These are phyloP conservation scores for Seira sanloemensis DNA, from an alignment of 2,888 invertebrate species.

Conservation along the genomic window DNA sequence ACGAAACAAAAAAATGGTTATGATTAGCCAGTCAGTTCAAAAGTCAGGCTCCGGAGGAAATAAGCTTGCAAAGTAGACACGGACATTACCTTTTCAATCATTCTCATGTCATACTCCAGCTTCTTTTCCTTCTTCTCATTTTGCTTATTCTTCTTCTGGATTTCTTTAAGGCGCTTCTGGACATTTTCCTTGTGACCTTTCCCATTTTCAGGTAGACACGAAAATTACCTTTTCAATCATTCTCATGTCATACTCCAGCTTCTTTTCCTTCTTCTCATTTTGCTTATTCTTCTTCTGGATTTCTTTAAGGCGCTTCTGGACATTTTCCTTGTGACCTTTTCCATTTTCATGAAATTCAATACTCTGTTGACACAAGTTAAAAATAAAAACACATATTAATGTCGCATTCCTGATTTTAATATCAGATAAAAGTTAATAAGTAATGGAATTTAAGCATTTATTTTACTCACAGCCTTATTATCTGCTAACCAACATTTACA, in stretches of 20 bases:
- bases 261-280: conserved; percentile 85
- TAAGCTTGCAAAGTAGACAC: conserved; percentile 57
- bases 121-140: conserved; percentile 87
- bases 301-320: conserved; percentile 88
- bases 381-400: conserved; percentile 30
- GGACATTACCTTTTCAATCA: conserved; percentile 90
- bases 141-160: conserved; percentile 88
- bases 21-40: no score
- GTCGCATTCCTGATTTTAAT: background rate
- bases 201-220: no score
- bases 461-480: conserved; percentile 85
- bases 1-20: conserved; percentile 64
- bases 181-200: conserved; percentile 95
- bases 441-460: conserved; percentile 67
- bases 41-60: no score
- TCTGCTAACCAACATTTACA: conserved; percentile 99
- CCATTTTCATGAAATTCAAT: conserved; percentile 96
- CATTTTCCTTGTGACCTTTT: conserved; percentile 93
- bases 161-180: conserved; percentile 87
- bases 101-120: conserved; percentile 85
- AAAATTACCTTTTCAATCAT: conserved; percentile 87
- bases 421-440: background rate
- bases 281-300: conserved; percentile 90
- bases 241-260: conserved; percentile 85
- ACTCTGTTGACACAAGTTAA: conserved; percentile 83